Base-by-base conservation (phyloP, 1,140 invertebrate genomes). In the Pteromalus puparum region DNA sequence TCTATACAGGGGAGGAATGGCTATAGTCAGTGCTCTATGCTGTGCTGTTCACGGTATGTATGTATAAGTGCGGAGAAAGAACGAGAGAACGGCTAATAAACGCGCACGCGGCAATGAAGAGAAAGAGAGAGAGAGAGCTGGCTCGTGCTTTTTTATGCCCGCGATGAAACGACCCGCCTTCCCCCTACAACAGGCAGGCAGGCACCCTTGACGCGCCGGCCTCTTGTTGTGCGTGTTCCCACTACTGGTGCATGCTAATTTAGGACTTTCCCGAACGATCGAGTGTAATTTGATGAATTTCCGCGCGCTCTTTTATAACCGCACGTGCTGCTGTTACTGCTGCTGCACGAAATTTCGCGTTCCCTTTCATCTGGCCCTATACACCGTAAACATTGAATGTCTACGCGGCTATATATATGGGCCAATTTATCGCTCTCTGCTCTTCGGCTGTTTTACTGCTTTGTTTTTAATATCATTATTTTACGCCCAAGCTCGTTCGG, bases 211-310 rank as follows among this genome's bases (percentile, higher is more conserved):
- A 70, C 24, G 67, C 26, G 12, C 67, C 67, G 67, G 10, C 10
- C 67, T 30, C 67, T 70, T 70, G 53, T 61, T 61, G 53, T 61
- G 53, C 53, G 53, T 61, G 53, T 61, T 61, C 53, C 53, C 53
- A 61, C 53, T 61, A 61, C 53, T 61, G 53, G 53, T 61, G 53
- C 53, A 61, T 70, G 67, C 67, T 70, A 70, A 70, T 70, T 70
- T 30, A 70, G 67, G 67, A 70, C 67, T 70, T 70, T 70, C 28
- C 67, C 28, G 24, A 70, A 70, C 67, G 67, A 70, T 70, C 67
- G 28, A 70, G 67, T 13, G 28, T 70, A 70, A 70, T 70, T 70
- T 70, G 67, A 70, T 70, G 67, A 70, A 70, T 70, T 70, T 70
- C 28, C 67, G 28, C 24, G 28, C 28, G 28, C 28, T 70, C 67